A percentile compares a stretch with the other conserved stretches of the same genome.
phyloP scores from a whole-genome alignment of 2,113 vertebrate species.

The Zosterops hypoxanthus region DNA sequence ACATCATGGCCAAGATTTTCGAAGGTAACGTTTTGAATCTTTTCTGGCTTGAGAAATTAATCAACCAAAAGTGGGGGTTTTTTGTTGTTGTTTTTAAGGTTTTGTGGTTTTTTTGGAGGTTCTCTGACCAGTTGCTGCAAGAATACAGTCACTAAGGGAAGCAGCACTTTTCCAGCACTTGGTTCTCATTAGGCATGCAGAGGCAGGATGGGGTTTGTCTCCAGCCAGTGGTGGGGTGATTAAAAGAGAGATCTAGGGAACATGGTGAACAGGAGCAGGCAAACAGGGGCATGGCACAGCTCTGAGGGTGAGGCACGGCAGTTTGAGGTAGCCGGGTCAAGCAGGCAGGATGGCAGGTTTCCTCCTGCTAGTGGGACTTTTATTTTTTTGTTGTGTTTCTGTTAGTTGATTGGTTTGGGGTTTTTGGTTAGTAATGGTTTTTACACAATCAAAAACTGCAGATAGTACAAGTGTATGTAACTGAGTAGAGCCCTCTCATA shows the following conservation, averaged over 20 bases:
- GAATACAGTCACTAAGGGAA: not conserved
- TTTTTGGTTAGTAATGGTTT: not conserved
- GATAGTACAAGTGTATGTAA: not conserved
- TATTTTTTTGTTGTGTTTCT: not conserved
- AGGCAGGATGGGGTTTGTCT: not conserved
- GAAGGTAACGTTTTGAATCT: not conserved
- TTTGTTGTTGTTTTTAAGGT: no score
- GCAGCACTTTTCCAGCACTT: not conserved
- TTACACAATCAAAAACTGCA: not conserved
- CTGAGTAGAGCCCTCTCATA: not conserved
- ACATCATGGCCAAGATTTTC: not conserved
- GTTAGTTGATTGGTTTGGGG: not conserved
- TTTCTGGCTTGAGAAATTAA: not conserved
- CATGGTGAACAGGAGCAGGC: rapidly evolving
- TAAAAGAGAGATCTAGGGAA: not conserved
- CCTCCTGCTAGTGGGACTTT: not conserved
- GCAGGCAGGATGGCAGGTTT: not conserved
- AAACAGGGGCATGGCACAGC: not conserved
- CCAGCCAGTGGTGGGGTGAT: rapidly evolving
- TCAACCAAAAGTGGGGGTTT: not conserved
- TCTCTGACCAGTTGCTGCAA: not conserved
- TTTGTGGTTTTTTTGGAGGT: not conserved
- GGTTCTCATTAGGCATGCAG: rapidly evolving
- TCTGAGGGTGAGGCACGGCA: not conserved
- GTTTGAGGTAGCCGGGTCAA: no score